These are phyloP conservation scores for Styela clava DNA, from an alignment of 23 tunicate genomes.

Conservation along the genomic window DNA sequence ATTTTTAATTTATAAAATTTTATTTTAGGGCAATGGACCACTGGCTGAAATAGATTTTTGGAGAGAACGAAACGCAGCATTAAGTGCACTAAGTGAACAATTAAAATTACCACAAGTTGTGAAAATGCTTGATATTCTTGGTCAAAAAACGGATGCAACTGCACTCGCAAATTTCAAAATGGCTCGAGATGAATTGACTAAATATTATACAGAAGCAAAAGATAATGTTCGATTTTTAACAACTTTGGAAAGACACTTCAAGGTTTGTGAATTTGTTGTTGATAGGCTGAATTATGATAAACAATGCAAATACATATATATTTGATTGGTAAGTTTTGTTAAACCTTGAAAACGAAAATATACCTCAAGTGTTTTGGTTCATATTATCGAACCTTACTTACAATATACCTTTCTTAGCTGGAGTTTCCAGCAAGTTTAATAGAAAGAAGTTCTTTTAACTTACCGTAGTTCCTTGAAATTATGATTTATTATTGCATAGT, in stretches of 20 bases:
- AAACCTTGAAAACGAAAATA: too few species aligned
- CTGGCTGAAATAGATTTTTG: slow-evolving; percentile 96
- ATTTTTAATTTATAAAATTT: too few species aligned
- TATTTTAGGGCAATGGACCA: slow-evolving; percentile 91
- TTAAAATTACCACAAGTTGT: slow-evolving; percentile 74
- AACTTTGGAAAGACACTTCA: slow-evolving; percentile 95
- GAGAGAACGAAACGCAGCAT: slow-evolving; percentile 91
- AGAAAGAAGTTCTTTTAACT: too few species aligned
- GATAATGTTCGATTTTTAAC: slow-evolving; percentile 91
- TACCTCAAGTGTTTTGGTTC: too few species aligned
- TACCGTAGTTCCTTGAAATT: too few species aligned
- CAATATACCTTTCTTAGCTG: too few species aligned
- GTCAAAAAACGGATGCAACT: slow-evolving; percentile 61
- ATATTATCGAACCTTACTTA: too few species aligned
- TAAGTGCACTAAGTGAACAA: slow-evolving; percentile 90
- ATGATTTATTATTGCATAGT: too few species aligned
- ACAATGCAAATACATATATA: not conserved
- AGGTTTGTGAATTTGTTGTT: slow-evolving; percentile 45
- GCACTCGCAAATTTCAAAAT: slow-evolving; percentile 88
- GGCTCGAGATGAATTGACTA: slow-evolving; percentile 78
- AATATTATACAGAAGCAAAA: slow-evolving; percentile 90
- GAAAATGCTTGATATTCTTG: slow-evolving; percentile 81
- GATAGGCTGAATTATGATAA: too few species aligned
- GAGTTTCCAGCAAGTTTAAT: too few species aligned
- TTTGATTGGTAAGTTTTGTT: not conserved